These are phyloP conservation scores for Patiria pectinifera DNA, from an alignment of 53 echinoderm and acorn worm genomes.

Conservation along the genomic window DNA sequence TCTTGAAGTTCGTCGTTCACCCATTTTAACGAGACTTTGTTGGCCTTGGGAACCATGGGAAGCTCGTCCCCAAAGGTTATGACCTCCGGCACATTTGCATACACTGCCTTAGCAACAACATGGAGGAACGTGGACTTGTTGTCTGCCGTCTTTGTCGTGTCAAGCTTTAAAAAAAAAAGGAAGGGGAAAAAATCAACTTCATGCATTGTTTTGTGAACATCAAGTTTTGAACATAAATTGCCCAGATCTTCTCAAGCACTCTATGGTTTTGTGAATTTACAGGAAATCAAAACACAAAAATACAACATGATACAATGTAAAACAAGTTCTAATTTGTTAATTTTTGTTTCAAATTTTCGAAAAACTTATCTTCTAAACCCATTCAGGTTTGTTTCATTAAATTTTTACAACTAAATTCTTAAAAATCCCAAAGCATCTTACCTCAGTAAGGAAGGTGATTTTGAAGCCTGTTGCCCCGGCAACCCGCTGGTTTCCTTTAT, in stretches of 20 bases:
- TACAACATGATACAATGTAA: no score
- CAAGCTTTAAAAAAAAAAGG: conserved; percentile 68
- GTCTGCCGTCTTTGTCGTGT: conserved; percentile 97
- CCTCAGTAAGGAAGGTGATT: conserved; percentile 96
- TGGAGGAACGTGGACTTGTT: conserved; percentile 98
- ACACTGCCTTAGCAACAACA: conserved; percentile 92
- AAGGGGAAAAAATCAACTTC: background rate
- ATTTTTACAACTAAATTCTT: background rate
- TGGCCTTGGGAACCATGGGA: conserved; percentile 83
- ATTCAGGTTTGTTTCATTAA: background rate
- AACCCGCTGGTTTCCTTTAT: conserved; percentile 94
- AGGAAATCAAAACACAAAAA: no score
- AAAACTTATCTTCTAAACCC: background rate
- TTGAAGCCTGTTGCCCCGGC: conserved; percentile 95
- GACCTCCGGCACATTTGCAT: conserved; percentile 89
- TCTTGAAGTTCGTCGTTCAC: conserved; percentile 80
- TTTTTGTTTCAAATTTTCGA: no score
- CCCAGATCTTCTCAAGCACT: no score
- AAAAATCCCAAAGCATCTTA: conserved; percentile 15
- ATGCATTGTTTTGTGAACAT: background rate
- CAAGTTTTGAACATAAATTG: background rate
- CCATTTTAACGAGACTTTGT: conserved; percentile 78
- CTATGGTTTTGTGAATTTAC: no score
- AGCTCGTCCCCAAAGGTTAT: conserved; percentile 90
- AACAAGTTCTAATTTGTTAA: no score